Evolutionary conservation across 1,140 invertebrate species (phyloP).

Genomic region (Glomeris maerens): DNA sequence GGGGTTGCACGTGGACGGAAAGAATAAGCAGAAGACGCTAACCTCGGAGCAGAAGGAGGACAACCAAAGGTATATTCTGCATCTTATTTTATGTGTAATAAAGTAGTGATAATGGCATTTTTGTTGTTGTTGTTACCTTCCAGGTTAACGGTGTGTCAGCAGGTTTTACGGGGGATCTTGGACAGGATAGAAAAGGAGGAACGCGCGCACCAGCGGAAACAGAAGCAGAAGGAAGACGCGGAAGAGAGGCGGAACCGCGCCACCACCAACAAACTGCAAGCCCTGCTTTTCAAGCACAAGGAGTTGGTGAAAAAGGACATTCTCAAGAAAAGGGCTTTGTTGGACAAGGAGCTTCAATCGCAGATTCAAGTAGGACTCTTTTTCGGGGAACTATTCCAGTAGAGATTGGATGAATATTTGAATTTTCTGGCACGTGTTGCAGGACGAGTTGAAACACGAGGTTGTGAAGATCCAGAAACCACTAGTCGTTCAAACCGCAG

Average conservation of each 20-base stretch:
- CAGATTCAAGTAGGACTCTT: constrained; percentile 66
- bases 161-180: constrained; percentile 29
- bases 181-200: constrained; percentile 34
- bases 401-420: constrained; percentile 12
- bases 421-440: no score
- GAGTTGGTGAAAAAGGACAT: constrained; percentile 88
- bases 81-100: background rate
- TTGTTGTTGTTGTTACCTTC: constrained; percentile 8
- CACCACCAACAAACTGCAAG: constrained; percentile 25
- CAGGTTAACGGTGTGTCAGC: constrained; percentile 26
- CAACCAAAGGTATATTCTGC: constrained; percentile 23
- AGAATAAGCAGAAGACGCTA: constrained; percentile 30
- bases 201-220: constrained; percentile 20
- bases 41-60: constrained; percentile 30
- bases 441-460: constrained; percentile 8
- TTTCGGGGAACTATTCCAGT: constrained; percentile 13
- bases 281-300: constrained; percentile 60
- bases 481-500: constrained; percentile 7
- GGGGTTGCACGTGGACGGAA: constrained; percentile 30
- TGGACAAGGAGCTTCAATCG: constrained; percentile 80
- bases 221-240: constrained; percentile 27
- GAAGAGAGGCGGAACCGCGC: constrained; percentile 30
- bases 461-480: background rate
- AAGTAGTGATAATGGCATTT: background rate
- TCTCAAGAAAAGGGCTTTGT: constrained; percentile 67